A percentile compares a stretch with the other conserved stretches of the same genome.
phyloP scores from a whole-genome alignment of 2,888 invertebrate genomes.

The Arenicola marina region DNA sequence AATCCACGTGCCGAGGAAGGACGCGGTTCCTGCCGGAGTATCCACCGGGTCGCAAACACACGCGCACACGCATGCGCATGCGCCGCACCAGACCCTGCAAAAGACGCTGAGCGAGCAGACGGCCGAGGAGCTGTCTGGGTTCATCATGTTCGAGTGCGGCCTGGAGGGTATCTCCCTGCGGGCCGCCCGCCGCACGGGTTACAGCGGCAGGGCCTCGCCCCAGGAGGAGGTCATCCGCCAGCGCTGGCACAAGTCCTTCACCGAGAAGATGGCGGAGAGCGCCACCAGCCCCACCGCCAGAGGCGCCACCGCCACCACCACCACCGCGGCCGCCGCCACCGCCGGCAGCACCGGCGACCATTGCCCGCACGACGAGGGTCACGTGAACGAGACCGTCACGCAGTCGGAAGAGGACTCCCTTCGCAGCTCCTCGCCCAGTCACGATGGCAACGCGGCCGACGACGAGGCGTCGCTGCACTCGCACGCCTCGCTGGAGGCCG shows the following conservation, averaged over 20 bases:
- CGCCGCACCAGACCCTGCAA: background rate
- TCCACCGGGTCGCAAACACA: background rate
- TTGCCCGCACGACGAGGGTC: background rate
- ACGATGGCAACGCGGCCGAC: constrained; percentile 25
- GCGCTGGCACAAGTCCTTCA: background rate
- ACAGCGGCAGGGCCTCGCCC: constrained; percentile 2
- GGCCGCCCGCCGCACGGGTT: constrained; percentile 58
- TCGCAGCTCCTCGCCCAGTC: background rate
- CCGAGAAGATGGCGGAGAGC: too few relatives aligned
- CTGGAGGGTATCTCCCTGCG: constrained; percentile 87
- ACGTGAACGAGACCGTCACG: background rate
- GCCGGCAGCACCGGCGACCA: too few relatives aligned
- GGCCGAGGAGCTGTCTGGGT: constrained; percentile 58
- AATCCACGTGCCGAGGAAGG: too few relatives aligned
- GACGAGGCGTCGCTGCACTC: constrained; percentile 23
- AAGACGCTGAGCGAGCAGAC: background rate
- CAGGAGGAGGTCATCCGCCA: background rate
- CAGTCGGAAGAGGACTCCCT: constrained; percentile 10
- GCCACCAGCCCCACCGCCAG: too few relatives aligned
- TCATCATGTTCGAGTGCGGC: constrained; percentile 97
- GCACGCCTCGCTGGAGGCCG: background rate
- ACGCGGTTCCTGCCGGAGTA: background rate
- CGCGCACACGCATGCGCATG: background rate
- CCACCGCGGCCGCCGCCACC: too few relatives aligned
- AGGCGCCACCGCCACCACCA: too few relatives aligned